phyloP scores from a whole-genome alignment of 92 coral and sea anemone genomes.

The Metridium senile region DNA sequence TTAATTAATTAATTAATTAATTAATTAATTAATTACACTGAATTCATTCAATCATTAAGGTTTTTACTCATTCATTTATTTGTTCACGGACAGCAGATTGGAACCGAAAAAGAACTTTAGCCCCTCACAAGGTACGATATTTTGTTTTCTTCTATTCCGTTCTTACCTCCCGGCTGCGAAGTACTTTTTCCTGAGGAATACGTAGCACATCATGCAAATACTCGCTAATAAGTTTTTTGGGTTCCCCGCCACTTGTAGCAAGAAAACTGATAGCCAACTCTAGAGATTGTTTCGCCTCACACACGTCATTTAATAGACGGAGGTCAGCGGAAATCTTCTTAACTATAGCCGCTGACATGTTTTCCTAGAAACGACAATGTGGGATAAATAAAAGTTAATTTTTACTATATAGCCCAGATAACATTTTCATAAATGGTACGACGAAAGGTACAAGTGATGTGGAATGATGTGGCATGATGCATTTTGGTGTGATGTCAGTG shows the following conservation, averaged over 20 bases:
- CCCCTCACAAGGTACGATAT: background rate
- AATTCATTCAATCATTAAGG: too few species aligned
- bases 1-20: too few species aligned
- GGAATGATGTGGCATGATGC: too few species aligned
- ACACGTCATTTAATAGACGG: conserved; percentile 72
- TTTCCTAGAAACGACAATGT: conserved; percentile 22
- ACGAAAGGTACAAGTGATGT: background rate
- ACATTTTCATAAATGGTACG: background rate
- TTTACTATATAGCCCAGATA: too few species aligned
- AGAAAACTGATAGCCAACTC: conserved; percentile 85
- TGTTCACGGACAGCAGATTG: too few species aligned
- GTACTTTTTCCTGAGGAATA: conserved; percentile 62
- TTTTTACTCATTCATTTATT: too few species aligned
- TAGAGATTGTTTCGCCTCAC: conserved; percentile 75
- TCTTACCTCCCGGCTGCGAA: conserved; percentile 70
- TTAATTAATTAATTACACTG: background rate
- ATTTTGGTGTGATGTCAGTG: too few species aligned
- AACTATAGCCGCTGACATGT: conserved; percentile 51
- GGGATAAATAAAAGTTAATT: background rate
- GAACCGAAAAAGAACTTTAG: too few species aligned
- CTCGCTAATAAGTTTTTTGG: conserved; percentile 60
- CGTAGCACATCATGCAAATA: conserved; percentile 62
- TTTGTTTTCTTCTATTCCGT: background rate
- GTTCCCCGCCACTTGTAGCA: conserved; percentile 74
- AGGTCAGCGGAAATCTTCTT: conserved; percentile 50